Evolutionary conservation across 35 echinoderm and acorn worm genomes (phyloP), one percentile per base, ranked within the genome.

Genomic region (Lytechinus pictus): DNA sequence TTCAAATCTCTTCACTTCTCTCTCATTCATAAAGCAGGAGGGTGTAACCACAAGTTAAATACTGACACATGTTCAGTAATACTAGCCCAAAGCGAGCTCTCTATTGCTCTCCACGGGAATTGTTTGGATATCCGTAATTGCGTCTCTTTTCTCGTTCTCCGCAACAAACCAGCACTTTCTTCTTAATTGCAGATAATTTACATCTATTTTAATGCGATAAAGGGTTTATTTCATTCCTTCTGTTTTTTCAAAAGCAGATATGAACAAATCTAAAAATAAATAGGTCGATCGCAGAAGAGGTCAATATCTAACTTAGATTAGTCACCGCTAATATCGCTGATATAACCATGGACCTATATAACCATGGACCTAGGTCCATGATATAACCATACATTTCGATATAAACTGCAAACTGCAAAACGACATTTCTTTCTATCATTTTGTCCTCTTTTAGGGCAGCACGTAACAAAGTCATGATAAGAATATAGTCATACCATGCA

Each of bases 51-150:
- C 92, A 93, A 54, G 52, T 57, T 93, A 93, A 93, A 93, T 93
- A 24, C 55, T 57, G n/a, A 93, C 92, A 93, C 54, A 93, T 93
- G 92, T 93, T 93, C 52, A 10, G 54, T 27, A 93, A 54, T 27
- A 27, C 14, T 54, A 54, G 92, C 92, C 92, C 13, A 54, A 27
- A 93, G 92, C 92, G 27, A 93, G 88, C 92, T 27, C 53, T 93
- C 29, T 93, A 93, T 93, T 57, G 55, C n/a, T 28, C 27, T 9
- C 92, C 28, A 28, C 53, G 54, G 92, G 92, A 21, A 93, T 54
- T 93, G 55, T 93, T 93, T 93, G 55, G 92, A 93, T 93, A 55
- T 33, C 29, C 9, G 92, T 93, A 93, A 93, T 93, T 93, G 92
- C 54, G 92, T 28, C 52, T 92, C 53, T 92, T 92, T 93, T 54